These are phyloP conservation scores for Peromyscus eremicus DNA, from an alignment of 2,797 vertebrate genomes.

Conservation along the genomic window DNA sequence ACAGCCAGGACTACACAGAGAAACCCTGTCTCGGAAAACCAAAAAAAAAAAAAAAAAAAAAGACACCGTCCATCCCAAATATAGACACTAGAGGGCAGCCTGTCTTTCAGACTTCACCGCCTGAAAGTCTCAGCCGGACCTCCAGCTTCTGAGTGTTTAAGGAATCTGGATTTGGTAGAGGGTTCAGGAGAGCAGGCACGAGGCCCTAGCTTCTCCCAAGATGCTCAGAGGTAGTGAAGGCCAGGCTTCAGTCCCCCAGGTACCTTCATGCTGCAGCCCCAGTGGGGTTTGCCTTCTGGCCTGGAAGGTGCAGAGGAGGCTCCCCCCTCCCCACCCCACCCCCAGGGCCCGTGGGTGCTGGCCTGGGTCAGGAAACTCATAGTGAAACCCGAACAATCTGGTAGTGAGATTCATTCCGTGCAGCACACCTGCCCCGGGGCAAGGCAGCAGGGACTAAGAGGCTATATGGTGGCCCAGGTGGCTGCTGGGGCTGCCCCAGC, in stretches of 20 bases:
- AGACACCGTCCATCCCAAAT: neutral
- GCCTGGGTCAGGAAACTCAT: slow-evolving; percentile 79
- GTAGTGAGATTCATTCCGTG: slow-evolving; percentile 72
- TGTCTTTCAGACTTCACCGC: neutral
- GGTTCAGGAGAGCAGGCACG: neutral
- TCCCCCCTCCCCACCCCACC: slow-evolving; percentile 36
- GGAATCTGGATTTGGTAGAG: neutral
- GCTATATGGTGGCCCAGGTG: neutral
- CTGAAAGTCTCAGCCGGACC: neutral
- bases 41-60: too few species aligned
- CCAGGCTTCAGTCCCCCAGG: neutral
- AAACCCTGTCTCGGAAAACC: too few species aligned
- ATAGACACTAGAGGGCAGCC: slow-evolving; percentile 68
- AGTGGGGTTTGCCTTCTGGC: slow-evolving; percentile 31
- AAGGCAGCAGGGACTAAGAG: slow-evolving; percentile 41
- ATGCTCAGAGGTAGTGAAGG: neutral
- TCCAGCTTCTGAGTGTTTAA: too few species aligned
- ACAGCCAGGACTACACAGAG: too few species aligned
- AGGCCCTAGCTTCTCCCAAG: neutral
- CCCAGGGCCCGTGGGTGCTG: slow-evolving; percentile 46
- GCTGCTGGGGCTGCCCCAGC: slow-evolving; percentile 65
- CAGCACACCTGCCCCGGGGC: slow-evolving; percentile 74
- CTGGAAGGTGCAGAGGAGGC: slow-evolving; percentile 40
- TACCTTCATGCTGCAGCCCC: neutral
- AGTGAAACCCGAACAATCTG: slow-evolving; percentile 75